These are phyloP conservation scores for Sylvicola fuscatus DNA, from an alignment of 2,888 invertebrate genomes.

Conservation along the genomic window DNA sequence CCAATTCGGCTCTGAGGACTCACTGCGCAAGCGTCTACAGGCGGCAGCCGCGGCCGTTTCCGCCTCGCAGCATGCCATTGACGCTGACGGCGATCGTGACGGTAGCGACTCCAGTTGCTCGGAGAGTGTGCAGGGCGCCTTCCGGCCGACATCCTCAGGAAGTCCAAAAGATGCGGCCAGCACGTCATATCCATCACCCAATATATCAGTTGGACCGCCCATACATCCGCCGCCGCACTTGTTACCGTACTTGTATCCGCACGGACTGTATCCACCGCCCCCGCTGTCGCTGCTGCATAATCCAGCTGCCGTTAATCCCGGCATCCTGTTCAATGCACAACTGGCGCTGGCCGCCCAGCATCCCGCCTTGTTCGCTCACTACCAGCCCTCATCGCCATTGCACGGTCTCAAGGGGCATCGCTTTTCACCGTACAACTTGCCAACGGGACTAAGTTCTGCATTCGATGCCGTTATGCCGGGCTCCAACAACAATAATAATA, in stretches of 20 bases:
- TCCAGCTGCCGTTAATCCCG: conserved; percentile 36
- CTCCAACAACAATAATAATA: conserved; percentile 20
- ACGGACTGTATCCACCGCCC: conserved; percentile 67
- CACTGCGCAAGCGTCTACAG: conserved; percentile 6
- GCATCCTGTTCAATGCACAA: conserved; percentile 74
- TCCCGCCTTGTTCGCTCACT: conserved; percentile 51
- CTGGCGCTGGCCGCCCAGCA: conserved; percentile 75
- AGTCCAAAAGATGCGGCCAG: conserved; percentile 30
- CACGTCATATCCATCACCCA: conserved; percentile 67
- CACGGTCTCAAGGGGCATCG: conserved; percentile 55
- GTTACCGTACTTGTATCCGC: conserved; percentile 83
- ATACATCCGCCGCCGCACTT: conserved; percentile 76
- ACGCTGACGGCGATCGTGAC: conserved; percentile 40
- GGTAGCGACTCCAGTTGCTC: conserved; percentile 57
- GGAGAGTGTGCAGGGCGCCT: conserved; percentile 32
- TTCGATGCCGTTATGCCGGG: conserved; percentile 79
- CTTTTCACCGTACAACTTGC: conserved; percentile 78
- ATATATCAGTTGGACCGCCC: conserved; percentile 85
- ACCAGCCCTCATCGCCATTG: conserved; percentile 43
- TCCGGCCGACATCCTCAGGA: conserved; percentile 25
- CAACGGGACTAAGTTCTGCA: conserved; percentile 52
- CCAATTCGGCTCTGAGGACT: conserved; percentile 3
- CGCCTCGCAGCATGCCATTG: conserved; percentile 27
- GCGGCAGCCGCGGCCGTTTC: conserved; percentile 23
- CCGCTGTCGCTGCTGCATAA: conserved; percentile 42